Base-by-base conservation (phyloP, 2,888 invertebrate species). In the Spodoptera littoralis region DNA sequence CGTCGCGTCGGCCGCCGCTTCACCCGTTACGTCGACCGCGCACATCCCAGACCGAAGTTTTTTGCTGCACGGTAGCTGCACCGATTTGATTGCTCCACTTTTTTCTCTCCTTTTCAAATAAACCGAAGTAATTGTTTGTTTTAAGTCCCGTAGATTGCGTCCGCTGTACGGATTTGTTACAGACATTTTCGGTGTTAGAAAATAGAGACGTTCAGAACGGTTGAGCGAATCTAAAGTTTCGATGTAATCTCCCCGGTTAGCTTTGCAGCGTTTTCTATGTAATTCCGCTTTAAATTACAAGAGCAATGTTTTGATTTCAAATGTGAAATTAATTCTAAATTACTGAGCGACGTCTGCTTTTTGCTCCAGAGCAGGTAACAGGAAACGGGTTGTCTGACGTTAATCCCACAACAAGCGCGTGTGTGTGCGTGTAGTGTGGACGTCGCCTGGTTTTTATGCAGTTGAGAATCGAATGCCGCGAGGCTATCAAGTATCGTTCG, bases 61-160 rank as follows among this genome's bases (percentile, higher is more conserved):
- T 93, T 94, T 93, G 91, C 91, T 82, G 85, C 89, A 87, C 90
- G 85, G 89, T 89, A 90, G 92, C 92, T 89, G 91, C 91, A 92
- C 85, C 91, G 89, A 92, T 93, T 92, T 92, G 91, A 93, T 92
- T 93, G 93, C 92, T 90, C 85, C 78, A 82, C 84, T 91, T 94
- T 93, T 94, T 94, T 93, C 89, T 88, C 86, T 88, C 84, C 88
- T 91, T 91, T 90, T 90, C 91, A 92, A 94, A 93, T 91, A 93
- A 93, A 93, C 90, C 90, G 81, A 89, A 92, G 92, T 93, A 94
- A 94, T 94, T 94, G 94, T 94, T 94, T 94, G 94, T 94, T 94
- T 93, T 94, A 94, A 91, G 88, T 85, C 88, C 85, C 86, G 88
- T 89, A 90, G 92, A 91, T 93, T 91, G 91, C 89, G 88, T 91